Evolutionary conservation across 2,888 invertebrate genomes (phyloP), one percentile per base, ranked within the genome.

Genomic region (Drosophila acutilabella): DNA sequence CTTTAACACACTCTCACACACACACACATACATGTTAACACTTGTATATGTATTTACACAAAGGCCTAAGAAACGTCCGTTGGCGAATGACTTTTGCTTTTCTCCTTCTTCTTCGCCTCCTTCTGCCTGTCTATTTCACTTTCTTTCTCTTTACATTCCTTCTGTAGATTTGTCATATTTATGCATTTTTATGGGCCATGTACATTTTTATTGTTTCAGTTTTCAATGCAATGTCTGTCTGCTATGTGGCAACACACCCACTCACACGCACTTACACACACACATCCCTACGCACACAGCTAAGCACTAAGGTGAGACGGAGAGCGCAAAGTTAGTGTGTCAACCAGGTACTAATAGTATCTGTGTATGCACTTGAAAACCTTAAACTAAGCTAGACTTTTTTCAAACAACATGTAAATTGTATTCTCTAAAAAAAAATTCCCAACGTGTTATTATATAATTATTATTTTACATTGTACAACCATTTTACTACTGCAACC

Each of bases 121-220:
- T 33, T 44, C 1, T n/a, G 11, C 7, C 16, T 8, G n/a, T 18
- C 36, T n/a, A n/a, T 50, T 13, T 18, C 48, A 11, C 16, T 36
- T 13, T 33, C 48, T 6, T 10, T 30, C 30, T n/a, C 13, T 13
- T 13, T 13, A 13, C 13, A 36, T 33, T 10, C 23, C n/a, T 44
- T 10, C 47, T n/a, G 18, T 48, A 47, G 64, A 64, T 60, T 80
- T 68, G 69, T 88, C 82, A 88, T 78, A 70, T 86, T 82, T 74
- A 86, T 83, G 71, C 58, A 68, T 71, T 77, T 86, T 86, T 83
- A 78, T 82, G 75, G 75, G 68, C 52, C 75, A 80, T 83, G 88
- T 83, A 86, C 78, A 86, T 41, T 82, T 83, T 83, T 88, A 83
- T 83, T 88, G 88, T 88, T 71, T 86, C 72, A 70, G 86, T 77